Evolutionary conservation across 2,797 vertebrate species (phyloP).

Genomic region (Artibeus lituratus): DNA sequence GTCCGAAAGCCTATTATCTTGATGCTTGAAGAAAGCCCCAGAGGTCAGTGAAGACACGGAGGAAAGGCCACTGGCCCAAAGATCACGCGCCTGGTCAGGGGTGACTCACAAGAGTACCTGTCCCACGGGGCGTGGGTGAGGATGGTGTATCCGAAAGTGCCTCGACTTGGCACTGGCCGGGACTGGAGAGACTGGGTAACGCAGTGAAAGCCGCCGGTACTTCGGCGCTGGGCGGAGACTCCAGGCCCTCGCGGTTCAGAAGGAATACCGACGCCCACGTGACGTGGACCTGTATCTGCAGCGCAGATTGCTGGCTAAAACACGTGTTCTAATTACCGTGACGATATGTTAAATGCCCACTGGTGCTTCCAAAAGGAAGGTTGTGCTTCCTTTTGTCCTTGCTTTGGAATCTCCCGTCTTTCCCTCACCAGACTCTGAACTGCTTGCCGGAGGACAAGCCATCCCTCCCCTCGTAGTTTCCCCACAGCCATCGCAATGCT

Average conservation of each 20-base stretch:
- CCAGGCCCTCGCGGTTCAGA: accelerated
- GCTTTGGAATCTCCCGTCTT: background rate
- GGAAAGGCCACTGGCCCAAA: background rate
- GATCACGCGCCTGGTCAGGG: background rate
- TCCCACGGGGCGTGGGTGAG: accelerated
- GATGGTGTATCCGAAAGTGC: accelerated
- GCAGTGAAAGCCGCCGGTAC: accelerated
- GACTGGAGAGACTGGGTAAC: background rate
- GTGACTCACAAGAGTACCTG: background rate
- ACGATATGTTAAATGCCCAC: background rate
- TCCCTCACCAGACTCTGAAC: background rate
- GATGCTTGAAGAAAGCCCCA: background rate
- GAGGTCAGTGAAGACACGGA: background rate
- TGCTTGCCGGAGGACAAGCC: background rate
- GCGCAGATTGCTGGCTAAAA: too few relatives aligned
- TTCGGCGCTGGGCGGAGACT: background rate
- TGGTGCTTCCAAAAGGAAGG: background rate
- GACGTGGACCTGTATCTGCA: accelerated
- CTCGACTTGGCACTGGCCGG: background rate
- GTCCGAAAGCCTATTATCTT: background rate
- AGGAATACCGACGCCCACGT: background rate
- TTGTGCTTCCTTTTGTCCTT: background rate
- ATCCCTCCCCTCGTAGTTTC: background rate
- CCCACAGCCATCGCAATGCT: background rate
- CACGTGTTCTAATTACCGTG: accelerated